Percentiles rank a stretch among this genome's conserved stretches.
Evolutionary conservation across 2,888 invertebrate species (phyloP).

Genomic region (Dynastes maya): DNA sequence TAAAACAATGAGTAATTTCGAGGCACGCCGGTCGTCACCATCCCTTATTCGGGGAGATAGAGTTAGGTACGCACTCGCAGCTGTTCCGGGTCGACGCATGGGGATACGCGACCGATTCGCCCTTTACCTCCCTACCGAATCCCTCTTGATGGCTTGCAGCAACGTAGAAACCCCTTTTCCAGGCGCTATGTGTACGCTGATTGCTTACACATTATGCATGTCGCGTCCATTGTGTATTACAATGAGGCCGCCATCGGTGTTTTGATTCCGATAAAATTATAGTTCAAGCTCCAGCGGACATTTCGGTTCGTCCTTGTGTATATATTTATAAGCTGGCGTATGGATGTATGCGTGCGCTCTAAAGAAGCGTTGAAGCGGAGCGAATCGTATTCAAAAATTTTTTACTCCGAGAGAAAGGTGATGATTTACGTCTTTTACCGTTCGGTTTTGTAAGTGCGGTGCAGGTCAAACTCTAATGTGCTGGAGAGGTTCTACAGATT

Average conservation of each 20-base stretch:
- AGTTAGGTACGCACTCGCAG: slow-evolving; percentile 48
- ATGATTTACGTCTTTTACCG: slow-evolving; percentile 51
- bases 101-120: slow-evolving; percentile 42
- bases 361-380: slow-evolving; percentile 57
- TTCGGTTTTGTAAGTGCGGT: slow-evolving; percentile 28
- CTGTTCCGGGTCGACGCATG: slow-evolving; percentile 50
- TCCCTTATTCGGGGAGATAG: slow-evolving; percentile 21
- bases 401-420: slow-evolving; percentile 51
- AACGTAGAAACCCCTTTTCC: slow-evolving; percentile 35
- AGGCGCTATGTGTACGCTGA: slow-evolving; percentile 44
- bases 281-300: slow-evolving; percentile 59
- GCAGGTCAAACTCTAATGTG: background rate
- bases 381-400: slow-evolving; percentile 58
- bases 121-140: slow-evolving; percentile 29
- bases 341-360: background rate
- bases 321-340: slow-evolving; percentile 1
- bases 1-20: slow-evolving; percentile 59
- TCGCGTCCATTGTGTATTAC: slow-evolving; percentile 64
- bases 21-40: slow-evolving; percentile 15
- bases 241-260: slow-evolving; percentile 59
- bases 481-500: slow-evolving; percentile 4
- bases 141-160: slow-evolving; percentile 23
- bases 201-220: slow-evolving; percentile 71
- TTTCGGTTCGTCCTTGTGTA: slow-evolving; percentile 59
- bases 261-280: slow-evolving; percentile 60